Evolutionary conservation across 2,113 vertebrate species (phyloP), one percentile per base, ranked within the genome.

Genomic region (Cavia aperea): DNA sequence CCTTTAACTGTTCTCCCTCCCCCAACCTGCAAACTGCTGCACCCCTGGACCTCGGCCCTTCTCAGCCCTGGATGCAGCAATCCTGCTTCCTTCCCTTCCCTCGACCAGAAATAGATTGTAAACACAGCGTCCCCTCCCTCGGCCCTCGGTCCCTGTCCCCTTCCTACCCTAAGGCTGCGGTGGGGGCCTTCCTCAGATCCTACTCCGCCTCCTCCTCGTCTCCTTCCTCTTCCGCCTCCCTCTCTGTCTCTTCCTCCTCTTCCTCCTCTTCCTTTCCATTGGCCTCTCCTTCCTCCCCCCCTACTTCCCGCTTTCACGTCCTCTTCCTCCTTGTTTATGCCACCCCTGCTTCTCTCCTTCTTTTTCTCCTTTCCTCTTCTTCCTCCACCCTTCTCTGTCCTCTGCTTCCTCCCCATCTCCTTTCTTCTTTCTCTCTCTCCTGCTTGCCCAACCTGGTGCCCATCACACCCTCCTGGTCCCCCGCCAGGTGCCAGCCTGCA

Each of bases 391-490:
- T 39, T 4, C 21, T 43, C 6, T 31, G 39, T 29, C n/a, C 7
- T 9, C 23, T 12, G 18, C 7, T 13, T 2, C n/a, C 1, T 1
- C 23, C 16, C 46, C 33, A 11, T 7, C n/a, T 4, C 6, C 60
- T 1, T 70, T 33, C 81, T 43, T 12, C 26, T 26, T 33, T 51
- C 29, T 62, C 43, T 54, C 4, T 43, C n/a, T 65, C 12, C 2
- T 39, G 1, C 82, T 21, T 1, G 12, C 43, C 49, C 62, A 3
- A 39, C 78, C 15, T 18, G n/a, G 62, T 4, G 2, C 4, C 72
- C 73, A 24, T 26, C 8, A 8, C 7, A 6, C 18, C 5, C 33
- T 60, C 70, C 75, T 18, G 33, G 36, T 10, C 84, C 18, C 13
- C 49, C 39, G 3, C 23, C 24, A 1, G 16, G 54, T 5, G 29